These are phyloP conservation scores for Blastomussa wellsi DNA, from an alignment of 92 coral and sea anemone species.

Conservation along the genomic window DNA sequence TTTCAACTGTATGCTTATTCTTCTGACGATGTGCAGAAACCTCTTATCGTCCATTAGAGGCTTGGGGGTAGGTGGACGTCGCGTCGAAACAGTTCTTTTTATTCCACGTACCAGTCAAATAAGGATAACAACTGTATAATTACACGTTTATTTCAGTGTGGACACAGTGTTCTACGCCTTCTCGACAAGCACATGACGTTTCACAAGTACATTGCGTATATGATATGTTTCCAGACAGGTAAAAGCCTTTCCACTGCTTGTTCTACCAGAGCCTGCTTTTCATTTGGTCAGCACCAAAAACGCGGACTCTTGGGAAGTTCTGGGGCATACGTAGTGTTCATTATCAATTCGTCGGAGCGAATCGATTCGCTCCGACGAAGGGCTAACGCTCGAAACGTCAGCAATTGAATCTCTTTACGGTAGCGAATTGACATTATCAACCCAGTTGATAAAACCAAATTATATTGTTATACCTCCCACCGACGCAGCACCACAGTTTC, in stretches of 20 bases:
- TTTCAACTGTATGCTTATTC: slow-evolving; percentile 93
- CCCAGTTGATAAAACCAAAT: no score
- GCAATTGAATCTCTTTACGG: no score
- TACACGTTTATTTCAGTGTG: slow-evolving; percentile 57
- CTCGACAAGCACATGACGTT: slow-evolving; percentile 87
- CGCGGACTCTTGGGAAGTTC: no score
- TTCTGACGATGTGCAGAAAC: slow-evolving; percentile 89
- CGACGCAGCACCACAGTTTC: no score
- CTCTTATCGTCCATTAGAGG: slow-evolving; percentile 89
- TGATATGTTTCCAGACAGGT: slow-evolving; percentile 94
- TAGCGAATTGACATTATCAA: no score
- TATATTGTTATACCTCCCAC: no score
- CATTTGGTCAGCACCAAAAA: no score
- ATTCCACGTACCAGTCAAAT: not conserved
- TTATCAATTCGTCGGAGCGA: no score
- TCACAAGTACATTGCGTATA: slow-evolving; percentile 88
- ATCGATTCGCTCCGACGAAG: no score
- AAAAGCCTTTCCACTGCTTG: not conserved
- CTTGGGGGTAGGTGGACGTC: slow-evolving; percentile 10
- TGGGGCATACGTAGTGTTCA: no score
- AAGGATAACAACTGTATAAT: not conserved
- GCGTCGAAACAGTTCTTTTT: not conserved
- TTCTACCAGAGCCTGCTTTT: no score
- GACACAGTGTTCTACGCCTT: slow-evolving; percentile 66
- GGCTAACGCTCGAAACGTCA: no score